Evolutionary conservation across 1,140 invertebrate genomes (phyloP).

Genomic region (Nephotettix cincticeps): DNA sequence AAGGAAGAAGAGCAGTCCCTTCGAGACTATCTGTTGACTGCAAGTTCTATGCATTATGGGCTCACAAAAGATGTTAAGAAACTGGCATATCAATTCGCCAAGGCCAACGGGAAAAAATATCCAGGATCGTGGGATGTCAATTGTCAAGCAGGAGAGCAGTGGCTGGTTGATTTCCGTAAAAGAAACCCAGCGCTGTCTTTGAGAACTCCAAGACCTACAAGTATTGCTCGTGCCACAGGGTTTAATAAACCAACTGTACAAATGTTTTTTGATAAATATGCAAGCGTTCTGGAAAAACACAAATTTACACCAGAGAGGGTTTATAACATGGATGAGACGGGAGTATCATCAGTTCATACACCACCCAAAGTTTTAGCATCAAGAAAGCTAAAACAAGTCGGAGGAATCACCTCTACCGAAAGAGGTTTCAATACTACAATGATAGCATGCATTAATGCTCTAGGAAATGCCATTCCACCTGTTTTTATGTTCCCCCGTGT

Average conservation of each 20-base stretch:
- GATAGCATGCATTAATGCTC: conserved; percentile 43
- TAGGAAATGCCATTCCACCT: conserved; percentile 43
- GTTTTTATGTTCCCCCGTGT: conserved; percentile 45
- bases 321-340: conserved; percentile 50
- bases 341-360: conserved; percentile 49
- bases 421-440: conserved; percentile 44
- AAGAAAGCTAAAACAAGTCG: conserved; percentile 44
- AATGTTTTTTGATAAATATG: conserved; percentile 9
- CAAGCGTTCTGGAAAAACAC: conserved; percentile 15
- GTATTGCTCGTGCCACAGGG: conserved; percentile 4
- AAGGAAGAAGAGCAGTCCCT: neutral
- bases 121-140: neutral
- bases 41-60: neutral
- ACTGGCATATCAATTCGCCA: conserved; percentile 10
- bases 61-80: neutral
- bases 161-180: conserved; percentile 8
- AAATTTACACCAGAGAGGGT: conserved; percentile 45
- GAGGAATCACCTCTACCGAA: conserved; percentile 46
- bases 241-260: neutral
- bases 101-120: conserved; percentile 5
- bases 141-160: neutral
- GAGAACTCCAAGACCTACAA: conserved; percentile 11
- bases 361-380: conserved; percentile 46
- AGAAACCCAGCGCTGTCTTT: conserved; percentile 13
- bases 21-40: conserved; percentile 5